Evolutionary conservation across 2,888 invertebrate genomes (phyloP).

Genomic region (Cerceris rybyensis): DNA sequence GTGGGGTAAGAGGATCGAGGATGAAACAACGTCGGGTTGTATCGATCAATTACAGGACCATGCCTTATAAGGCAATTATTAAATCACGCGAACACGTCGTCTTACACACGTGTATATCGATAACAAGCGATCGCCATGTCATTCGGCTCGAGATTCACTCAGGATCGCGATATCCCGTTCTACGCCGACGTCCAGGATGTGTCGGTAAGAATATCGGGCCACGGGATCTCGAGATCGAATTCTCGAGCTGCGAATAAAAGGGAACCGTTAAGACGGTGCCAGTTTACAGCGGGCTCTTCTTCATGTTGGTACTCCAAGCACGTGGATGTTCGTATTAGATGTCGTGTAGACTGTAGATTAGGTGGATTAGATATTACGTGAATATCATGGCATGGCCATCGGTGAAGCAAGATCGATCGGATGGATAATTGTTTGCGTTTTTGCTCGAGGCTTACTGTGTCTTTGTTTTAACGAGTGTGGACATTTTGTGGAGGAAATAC

Average conservation of each 20-base stretch:
- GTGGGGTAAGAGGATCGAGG: conserved; percentile 6
- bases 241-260: conserved; percentile 51
- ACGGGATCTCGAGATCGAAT: conserved; percentile 52
- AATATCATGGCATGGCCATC: conserved; percentile 24
- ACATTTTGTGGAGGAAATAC: too few species aligned
- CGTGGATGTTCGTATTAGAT: conserved; percentile 43
- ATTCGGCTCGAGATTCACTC: conserved; percentile 53
- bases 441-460: conserved; percentile 25
- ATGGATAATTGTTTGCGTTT: conserved; percentile 40
- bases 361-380: conserved; percentile 39
- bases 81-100: conserved; percentile 65
- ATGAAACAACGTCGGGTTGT: conserved; percentile 27
- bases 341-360: conserved; percentile 39
- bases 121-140: conserved; percentile 65
- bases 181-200: conserved; percentile 41
- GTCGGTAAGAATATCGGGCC: conserved; percentile 46
- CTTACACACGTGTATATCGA: conserved; percentile 61
- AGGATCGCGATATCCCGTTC: conserved; percentile 50
- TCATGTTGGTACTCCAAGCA: conserved; percentile 15
- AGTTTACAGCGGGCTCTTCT: conserved; percentile 18
- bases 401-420: conserved; percentile 44
- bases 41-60: conserved; percentile 58
- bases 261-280: conserved; percentile 40
- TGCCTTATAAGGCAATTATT: conserved; percentile 64
- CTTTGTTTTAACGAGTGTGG: conserved; percentile 1